Base-by-base conservation (phyloP, 2,888 invertebrate species). In the Trachelus iudaicus region DNA sequence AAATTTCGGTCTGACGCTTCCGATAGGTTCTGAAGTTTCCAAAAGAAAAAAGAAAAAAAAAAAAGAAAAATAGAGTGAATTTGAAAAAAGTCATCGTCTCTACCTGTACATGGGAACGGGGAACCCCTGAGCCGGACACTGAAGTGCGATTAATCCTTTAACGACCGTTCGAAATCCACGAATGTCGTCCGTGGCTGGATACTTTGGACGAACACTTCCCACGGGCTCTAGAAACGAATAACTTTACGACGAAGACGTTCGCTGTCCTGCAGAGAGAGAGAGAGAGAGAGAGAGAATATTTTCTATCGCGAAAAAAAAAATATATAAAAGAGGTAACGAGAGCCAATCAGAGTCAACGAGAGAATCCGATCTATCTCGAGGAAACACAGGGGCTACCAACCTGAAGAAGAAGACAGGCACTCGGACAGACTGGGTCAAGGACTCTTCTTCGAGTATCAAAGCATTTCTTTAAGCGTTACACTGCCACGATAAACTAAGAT, bases 61-160 rank as follows among this genome's bases (percentile, higher is more conserved):
- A 11, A 71, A 71, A 11, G 30, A 23, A 33, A 30, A 71, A 11
- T 71, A 11, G 33, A 15, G 13, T 15, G 9, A 71, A 71, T 15
- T 71, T 11, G 6, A 56, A 56, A 56, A 56, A 56, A 56, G 1
- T 56, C 23, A 9, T 71, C 23, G 23, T 31, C 34, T 33, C 71
- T 93, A 96, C 95, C 95, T 95, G 94, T 94, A 94, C 77, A 94
- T 89, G 84, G 96, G 96, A 83, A 95, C 94, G 74, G 96, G 96
- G 92, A 92, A 94, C 33, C 93, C 94, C 90, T 95, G 95, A 69
- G 94, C 94, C 83, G 94, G 94, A 88, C 95, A 95, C 74, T 33
- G 93, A 86, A 95, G 92, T 84, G 93, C 93, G 88, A 94, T 92
- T 76, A 92, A 92, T 83, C 91, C 86, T 84, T 91, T 92, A 86